Percentiles rank a stretch among this genome's conserved stretches.
Evolutionary conservation across 92 coral and sea anemone species (phyloP).

Genomic region (Zoanthus solanderi): DNA sequence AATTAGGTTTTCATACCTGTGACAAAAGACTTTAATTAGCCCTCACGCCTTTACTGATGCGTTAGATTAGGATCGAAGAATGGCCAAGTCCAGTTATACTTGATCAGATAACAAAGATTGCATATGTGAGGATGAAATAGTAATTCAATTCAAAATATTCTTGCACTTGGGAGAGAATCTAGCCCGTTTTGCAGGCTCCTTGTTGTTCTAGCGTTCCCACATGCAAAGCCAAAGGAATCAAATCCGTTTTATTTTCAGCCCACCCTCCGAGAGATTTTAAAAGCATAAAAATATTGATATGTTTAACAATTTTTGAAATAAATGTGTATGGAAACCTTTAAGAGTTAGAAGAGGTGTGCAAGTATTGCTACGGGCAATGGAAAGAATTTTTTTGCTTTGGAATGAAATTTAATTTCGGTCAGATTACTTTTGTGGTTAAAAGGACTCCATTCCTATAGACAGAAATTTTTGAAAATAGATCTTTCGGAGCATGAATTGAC

Average conservation of each 20-base stretch:
- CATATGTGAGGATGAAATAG: neutral
- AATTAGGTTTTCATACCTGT: constrained; percentile 41
- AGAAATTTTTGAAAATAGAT: neutral
- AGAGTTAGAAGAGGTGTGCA: neutral
- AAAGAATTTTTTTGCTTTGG: neutral
- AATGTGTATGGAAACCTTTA: neutral
- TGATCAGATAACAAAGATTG: constrained; percentile 32
- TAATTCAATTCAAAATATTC: neutral
- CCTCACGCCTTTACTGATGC: constrained; percentile 39
- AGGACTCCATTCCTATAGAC: neutral
- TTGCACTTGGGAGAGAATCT: neutral
- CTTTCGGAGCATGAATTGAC: constrained; percentile 5
- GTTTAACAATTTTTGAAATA: constrained; percentile 10
- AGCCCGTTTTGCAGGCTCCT: neutral
- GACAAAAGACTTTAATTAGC: constrained; percentile 43
- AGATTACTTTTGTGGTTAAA: neutral
- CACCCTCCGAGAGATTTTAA: constrained; percentile 36
- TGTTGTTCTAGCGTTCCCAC: neutral
- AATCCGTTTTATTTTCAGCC: neutral
- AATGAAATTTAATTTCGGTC: neutral
- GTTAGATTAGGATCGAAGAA: neutral
- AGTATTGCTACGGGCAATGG: neutral
- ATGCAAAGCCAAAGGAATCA: constrained; percentile 19
- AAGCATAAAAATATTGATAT: constrained; percentile 43
- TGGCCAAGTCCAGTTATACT: constrained; percentile 19